Evolutionary conservation across 2,797 vertebrate species (phyloP).

Genomic region (Tenualosa ilisha): DNA sequence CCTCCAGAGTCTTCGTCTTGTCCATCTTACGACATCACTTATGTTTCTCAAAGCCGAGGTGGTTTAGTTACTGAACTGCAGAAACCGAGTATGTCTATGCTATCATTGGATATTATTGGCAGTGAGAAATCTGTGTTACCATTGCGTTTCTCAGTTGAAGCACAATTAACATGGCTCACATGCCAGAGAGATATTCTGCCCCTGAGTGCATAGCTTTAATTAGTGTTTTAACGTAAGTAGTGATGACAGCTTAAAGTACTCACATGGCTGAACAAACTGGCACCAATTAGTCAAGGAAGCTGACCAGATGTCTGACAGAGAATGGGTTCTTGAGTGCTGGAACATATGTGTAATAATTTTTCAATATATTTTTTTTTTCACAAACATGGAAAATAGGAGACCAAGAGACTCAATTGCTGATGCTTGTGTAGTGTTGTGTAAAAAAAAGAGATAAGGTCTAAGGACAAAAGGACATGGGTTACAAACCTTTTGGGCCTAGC

Average conservation of each 20-base stretch:
- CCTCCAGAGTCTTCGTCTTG: background rate
- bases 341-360: background rate
- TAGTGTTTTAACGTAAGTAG: background rate
- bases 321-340: background rate
- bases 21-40: background rate
- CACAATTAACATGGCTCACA: background rate
- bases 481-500: too few relatives aligned
- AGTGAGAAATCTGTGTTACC: background rate
- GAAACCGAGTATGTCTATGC: background rate
- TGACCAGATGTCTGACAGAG: background rate
- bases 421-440: too few relatives aligned
- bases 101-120: background rate
- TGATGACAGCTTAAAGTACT: background rate
- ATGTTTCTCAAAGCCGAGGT: background rate
- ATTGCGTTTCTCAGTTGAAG: background rate
- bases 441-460: too few relatives aligned
- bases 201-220: background rate
- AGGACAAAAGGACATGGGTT: too few relatives aligned
- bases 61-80: background rate
- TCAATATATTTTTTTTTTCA: background rate
- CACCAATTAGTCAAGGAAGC: background rate
- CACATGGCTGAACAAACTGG: background rate
- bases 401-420: too few relatives aligned
- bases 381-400: background rate
- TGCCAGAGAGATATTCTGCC: background rate